Conservation (phyloP, 2,797 vertebrate species). For the Otolemur crassicaudatus region DNA sequence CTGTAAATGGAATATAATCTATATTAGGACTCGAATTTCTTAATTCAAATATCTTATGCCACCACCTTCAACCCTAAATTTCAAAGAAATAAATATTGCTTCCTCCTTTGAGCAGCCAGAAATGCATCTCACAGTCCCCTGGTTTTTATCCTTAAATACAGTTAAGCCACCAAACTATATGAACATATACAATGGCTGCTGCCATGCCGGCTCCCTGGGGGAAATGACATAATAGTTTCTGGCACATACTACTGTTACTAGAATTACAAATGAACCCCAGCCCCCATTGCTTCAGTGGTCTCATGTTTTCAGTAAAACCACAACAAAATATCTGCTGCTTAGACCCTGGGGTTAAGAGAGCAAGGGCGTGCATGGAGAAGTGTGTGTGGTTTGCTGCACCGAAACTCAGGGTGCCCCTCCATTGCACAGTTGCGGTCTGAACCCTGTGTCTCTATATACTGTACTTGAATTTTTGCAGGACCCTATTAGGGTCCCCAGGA, state of each 20-base stretch:
- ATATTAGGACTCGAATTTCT: slow-evolving; percentile 18
- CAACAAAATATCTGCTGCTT: slow-evolving; percentile 56
- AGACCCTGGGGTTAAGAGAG: background rate
- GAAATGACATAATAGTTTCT: slow-evolving; percentile 69
- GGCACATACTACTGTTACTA: slow-evolving; percentile 43
- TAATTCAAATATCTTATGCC: background rate
- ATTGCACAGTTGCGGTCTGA: background rate
- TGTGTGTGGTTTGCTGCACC: background rate
- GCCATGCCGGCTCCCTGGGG: slow-evolving; percentile 34
- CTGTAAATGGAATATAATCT: background rate
- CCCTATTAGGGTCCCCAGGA: slow-evolving; percentile 75
- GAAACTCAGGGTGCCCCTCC: background rate
- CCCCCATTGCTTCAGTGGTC: slow-evolving; percentile 34
- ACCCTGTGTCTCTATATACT: background rate
- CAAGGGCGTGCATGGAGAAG: background rate
- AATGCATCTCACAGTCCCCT: background rate
- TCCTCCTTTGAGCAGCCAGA: background rate
- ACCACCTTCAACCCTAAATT: background rate
- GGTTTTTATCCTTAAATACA: slow-evolving; percentile 18
- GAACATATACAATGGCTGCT: background rate
- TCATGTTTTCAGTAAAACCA: slow-evolving; percentile 60
- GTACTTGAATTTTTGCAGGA: slow-evolving; percentile 73
- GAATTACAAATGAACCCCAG: slow-evolving; percentile 59
- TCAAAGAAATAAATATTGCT: background rate
- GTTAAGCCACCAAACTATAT: background rate